These are phyloP conservation scores for Clostera curtula DNA, from an alignment of 2,888 invertebrate genomes.

Conservation along the genomic window DNA sequence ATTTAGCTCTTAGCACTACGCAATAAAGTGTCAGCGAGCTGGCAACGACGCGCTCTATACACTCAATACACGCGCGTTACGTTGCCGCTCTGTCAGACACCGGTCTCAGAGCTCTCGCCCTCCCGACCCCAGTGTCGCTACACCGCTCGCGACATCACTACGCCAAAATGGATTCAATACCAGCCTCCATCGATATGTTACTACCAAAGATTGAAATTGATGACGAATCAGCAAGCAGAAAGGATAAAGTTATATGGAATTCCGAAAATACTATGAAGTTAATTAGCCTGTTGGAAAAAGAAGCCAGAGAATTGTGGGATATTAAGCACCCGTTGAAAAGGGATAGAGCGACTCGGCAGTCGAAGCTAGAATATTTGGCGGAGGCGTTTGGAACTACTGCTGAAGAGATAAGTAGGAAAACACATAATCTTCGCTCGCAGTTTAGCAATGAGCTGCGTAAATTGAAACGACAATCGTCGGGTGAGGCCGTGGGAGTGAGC, in stretches of 20 bases:
- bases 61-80: conserved; percentile 29
- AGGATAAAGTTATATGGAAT: conserved; percentile 53
- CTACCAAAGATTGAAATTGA: conserved; percentile 53
- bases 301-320: conserved; percentile 60
- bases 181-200: conserved; percentile 44
- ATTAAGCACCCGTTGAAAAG: conserved; percentile 44
- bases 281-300: conserved; percentile 47
- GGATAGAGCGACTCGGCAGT: conserved; percentile 39
- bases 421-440: conserved; percentile 61
- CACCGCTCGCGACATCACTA: conserved; percentile 46
- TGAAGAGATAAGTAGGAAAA: conserved; percentile 57
- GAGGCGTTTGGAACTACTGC: conserved; percentile 45
- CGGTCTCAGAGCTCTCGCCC: conserved; percentile 49
- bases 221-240: conserved; percentile 30
- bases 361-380: conserved; percentile 49
- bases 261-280: conserved; percentile 51
- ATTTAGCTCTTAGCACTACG: too few species aligned
- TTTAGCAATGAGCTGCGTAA: conserved; percentile 61
- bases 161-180: conserved; percentile 56
- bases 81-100: conserved; percentile 58
- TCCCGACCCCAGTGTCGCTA: conserved; percentile 58
- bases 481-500: conserved; percentile 30
- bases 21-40: too few species aligned
- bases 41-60: conserved; percentile 34
- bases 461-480: conserved; percentile 43